Evolutionary conservation across 2,113 vertebrate species (phyloP), one percentile per base, ranked within the genome.

Genomic region (Entosphenus tridentatus): DNA sequence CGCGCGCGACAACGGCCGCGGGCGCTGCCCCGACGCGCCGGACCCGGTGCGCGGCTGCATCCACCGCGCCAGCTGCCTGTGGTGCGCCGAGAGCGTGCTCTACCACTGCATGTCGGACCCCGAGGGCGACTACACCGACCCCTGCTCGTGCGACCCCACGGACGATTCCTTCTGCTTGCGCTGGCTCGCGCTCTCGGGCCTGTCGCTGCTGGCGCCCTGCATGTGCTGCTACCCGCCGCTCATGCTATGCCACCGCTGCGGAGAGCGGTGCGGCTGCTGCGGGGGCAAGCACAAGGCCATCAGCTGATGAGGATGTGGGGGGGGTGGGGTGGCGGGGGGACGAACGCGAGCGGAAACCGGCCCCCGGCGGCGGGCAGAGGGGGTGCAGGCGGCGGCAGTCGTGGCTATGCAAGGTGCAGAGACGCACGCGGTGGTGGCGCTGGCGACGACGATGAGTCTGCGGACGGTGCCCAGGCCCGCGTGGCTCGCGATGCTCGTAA

Each of bases 31-130:
- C 8, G 88, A 92, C 13, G 87, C 88, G 68, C 88, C 88, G 0
- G 87, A 91, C 79, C 88, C 88, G 0, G 83, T 85, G 16, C 81
- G 84, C 75, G 81, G 82, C 72, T 84, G 87, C 76, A 82, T 91
- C 70, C 85, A 83, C 74, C 85, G 86, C 72, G 84, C 86, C 80
- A 89, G 85, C 70, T 92, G 88, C 72, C 82, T 92, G 79, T 92
- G 88, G 88, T 92, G 88, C 1, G 88, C 88, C 0, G 88, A 92
- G 78, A 88, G 85, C 78, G 82, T 92, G 75, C 84, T 92, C 56
- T 92, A 92, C 79, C 88, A 92, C 81, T 92, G 88, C 80, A 84
- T 88, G 84, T 91, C 88, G 39, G 88, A 92, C 82, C 87, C 88
- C 2, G 88, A 92, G 77, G 88, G 88, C 2, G 87, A 92, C 77